Conservation (phyloP, 1,140 invertebrate species). For the Drosophila azteca region DNA sequence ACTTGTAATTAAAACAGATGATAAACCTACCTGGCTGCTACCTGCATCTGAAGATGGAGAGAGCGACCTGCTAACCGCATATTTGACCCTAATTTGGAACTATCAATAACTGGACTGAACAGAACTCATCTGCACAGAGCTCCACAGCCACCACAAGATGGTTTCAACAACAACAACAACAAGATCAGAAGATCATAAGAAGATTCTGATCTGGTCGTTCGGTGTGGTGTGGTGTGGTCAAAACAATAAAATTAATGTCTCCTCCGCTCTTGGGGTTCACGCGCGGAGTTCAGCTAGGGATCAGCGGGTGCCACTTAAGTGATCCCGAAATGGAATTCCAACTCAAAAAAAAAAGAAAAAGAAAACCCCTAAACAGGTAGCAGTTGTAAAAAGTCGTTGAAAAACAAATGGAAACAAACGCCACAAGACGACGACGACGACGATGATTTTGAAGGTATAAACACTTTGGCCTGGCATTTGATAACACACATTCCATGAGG, state of each 20-base stretch:
- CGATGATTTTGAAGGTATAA: no score
- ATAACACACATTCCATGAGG: no score
- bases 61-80: slow-evolving; percentile 52
- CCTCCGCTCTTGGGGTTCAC: slow-evolving; percentile 55
- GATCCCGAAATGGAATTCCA: slow-evolving; percentile 38
- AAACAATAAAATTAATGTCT: slow-evolving; percentile 81
- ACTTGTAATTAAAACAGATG: slow-evolving; percentile 74
- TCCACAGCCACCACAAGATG: slow-evolving; percentile 14
- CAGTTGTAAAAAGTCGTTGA: slow-evolving; percentile 67
- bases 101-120: slow-evolving; percentile 68
- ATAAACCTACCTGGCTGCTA: slow-evolving; percentile 52
- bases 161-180: no score
- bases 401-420: slow-evolving; percentile 51
- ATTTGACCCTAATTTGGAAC: slow-evolving; percentile 76
- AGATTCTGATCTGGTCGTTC: slow-evolving; percentile 59
- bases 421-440: no score
- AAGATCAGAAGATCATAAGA: background rate
- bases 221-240: slow-evolving; percentile 12
- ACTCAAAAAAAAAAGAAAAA: background rate
- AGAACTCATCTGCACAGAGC: slow-evolving; percentile 8
- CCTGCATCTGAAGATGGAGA: slow-evolving; percentile 29
- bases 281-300: slow-evolving; percentile 30
- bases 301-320: slow-evolving; percentile 71
- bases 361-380: slow-evolving; percentile 61
- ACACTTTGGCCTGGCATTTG: no score